phyloP scores from a whole-genome alignment of 2,797 vertebrate genomes.

The Hybognathus amarus region DNA sequence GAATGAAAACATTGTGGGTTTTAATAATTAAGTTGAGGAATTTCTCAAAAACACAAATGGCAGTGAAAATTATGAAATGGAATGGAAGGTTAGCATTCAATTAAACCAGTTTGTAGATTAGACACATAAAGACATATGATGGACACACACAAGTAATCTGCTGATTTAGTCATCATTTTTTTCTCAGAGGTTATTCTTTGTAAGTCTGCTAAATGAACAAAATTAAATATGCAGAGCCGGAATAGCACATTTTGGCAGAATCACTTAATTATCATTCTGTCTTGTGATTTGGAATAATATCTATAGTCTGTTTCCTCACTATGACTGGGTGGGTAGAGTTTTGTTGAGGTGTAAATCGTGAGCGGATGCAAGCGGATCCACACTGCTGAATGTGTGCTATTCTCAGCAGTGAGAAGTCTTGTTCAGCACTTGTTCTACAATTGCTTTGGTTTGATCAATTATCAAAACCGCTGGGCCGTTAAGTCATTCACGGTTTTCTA shows the following conservation, averaged over 20 bases:
- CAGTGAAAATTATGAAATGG: conserved; percentile 7
- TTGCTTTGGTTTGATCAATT: conserved; percentile 17
- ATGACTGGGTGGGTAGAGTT: background rate
- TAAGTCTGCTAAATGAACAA: background rate
- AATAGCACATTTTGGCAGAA: background rate
- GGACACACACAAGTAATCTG: background rate
- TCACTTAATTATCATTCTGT: background rate
- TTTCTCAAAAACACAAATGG: conserved; percentile 22
- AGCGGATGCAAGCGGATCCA: background rate
- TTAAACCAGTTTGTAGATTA: conserved; percentile 31
- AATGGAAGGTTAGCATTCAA: conserved; percentile 32
- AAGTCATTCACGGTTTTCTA: conserved; percentile 11
- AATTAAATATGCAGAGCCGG: background rate
- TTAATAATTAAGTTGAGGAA: conserved; percentile 30
- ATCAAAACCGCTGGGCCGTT: conserved; percentile 10
- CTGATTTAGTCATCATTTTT: background rate
- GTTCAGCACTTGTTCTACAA: conserved; percentile 22
- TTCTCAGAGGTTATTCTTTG: too few species aligned
- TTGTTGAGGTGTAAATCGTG: background rate
- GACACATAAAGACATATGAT: background rate
- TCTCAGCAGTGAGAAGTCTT: conserved; percentile 5
- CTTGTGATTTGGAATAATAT: background rate
- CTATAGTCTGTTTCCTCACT: background rate
- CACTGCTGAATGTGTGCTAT: conserved; percentile 15
- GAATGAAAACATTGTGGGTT: conserved; percentile 26